Evolutionary conservation across 1,140 invertebrate genomes (phyloP).

Genomic region (Drosophila orosa): DNA sequence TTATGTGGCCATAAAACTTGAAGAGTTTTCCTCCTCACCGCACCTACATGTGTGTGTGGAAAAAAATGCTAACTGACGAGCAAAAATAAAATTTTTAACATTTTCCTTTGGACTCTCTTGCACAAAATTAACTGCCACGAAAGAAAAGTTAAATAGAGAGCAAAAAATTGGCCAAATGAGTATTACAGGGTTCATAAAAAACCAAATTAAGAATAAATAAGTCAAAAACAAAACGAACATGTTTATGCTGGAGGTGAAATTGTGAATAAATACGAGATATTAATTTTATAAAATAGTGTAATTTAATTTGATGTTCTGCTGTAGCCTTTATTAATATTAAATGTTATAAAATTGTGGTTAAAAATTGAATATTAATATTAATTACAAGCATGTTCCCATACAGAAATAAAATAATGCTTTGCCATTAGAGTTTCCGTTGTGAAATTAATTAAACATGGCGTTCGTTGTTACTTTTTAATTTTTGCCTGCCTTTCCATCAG

Average conservation of each 20-base stretch:
- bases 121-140: constrained; percentile 67
- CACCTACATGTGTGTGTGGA: constrained; percentile 8
- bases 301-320: neutral
- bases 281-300: neutral
- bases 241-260: constrained; percentile 21
- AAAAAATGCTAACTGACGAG: constrained; percentile 31
- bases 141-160: constrained; percentile 13
- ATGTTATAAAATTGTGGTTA: neutral
- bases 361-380: neutral
- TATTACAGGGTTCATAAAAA: constrained; percentile 1
- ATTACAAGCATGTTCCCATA: no score
- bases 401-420: no score
- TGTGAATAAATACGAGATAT: neutral
- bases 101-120: constrained; percentile 40
- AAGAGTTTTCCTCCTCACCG: constrained; percentile 38
- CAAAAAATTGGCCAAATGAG: constrained; percentile 45
- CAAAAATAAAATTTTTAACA: constrained; percentile 35
- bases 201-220: constrained; percentile 3
- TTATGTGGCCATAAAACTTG: constrained; percentile 75
- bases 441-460: neutral
- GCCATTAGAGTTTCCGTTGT: no score
- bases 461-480: neutral
- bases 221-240: neutral
- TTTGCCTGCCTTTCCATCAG: neutral
- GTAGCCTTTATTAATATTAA: no score